Percentiles rank a stretch among this genome's conserved stretches.
These are phyloP conservation scores for Palythoa grandis DNA, from an alignment of 92 coral and sea anemone genomes.

Conservation along the genomic window DNA sequence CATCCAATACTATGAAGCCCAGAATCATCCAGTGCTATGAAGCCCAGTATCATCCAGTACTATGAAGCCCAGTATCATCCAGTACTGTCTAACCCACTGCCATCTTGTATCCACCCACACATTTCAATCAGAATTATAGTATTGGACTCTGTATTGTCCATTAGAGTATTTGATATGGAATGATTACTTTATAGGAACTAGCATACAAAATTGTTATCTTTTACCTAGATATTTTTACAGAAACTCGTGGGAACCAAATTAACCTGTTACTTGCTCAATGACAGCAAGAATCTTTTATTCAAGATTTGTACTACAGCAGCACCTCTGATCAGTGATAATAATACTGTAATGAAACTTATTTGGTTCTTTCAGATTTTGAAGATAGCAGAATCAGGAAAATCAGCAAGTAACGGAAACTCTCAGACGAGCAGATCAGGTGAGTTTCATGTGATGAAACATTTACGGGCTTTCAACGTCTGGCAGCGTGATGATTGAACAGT, in stretches of 20 bases:
- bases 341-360: neutral
- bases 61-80: neutral
- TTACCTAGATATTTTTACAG: too few species aligned
- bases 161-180: too few species aligned
- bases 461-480: too few species aligned
- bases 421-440: slow-evolving; percentile 10
- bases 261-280: neutral
- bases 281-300: neutral
- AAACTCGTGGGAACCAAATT: neutral
- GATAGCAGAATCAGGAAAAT: slow-evolving; percentile 29
- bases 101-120: neutral
- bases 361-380: neutral
- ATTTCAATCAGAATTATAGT: neutral
- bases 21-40: neutral
- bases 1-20: too few species aligned
- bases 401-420: neutral
- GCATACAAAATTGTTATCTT: too few species aligned
- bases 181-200: too few species aligned
- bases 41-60: neutral
- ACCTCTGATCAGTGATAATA: too few species aligned
- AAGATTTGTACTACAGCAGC: neutral
- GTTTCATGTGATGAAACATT: neutral
- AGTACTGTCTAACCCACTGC: neutral
- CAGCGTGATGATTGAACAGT: too few species aligned
- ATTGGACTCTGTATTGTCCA: neutral